These are phyloP conservation scores for Mesembrinibis cayennensis DNA, from an alignment of 2,113 vertebrate species.

Conservation along the genomic window DNA sequence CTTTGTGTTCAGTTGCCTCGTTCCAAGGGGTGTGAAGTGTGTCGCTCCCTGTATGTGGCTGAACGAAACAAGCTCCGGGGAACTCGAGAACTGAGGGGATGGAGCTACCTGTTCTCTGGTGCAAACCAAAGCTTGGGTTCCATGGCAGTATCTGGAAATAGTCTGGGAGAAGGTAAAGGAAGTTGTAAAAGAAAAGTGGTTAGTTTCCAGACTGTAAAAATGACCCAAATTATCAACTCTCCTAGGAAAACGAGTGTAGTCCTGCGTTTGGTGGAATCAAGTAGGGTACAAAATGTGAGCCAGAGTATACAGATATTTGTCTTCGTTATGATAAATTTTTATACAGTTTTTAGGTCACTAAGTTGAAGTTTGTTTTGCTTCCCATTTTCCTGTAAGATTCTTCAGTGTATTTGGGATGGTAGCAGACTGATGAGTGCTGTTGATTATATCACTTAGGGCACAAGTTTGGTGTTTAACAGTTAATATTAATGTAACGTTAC, in stretches of 20 bases:
- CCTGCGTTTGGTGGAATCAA: background rate
- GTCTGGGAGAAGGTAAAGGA: background rate
- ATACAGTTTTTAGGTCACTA: background rate
- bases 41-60: fast-evolving
- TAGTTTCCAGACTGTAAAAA: background rate
- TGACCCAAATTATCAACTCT: background rate
- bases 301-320: background rate
- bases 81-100: background rate
- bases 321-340: background rate
- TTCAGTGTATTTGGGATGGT: background rate
- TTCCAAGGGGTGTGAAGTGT: background rate
- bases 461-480: background rate
- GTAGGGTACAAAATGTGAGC: background rate
- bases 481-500: background rate
- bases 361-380: background rate
- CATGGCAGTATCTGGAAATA: background rate
- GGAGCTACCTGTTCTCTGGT: background rate
- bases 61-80: background rate
- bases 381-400: background rate
- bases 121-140: background rate
- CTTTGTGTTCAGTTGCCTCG: background rate
- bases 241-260: background rate
- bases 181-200: background rate
- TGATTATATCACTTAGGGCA: background rate
- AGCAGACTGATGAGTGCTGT: background rate